Conservation (phyloP, 1,140 invertebrate genomes). For the Rhagoletis pomonella region DNA sequence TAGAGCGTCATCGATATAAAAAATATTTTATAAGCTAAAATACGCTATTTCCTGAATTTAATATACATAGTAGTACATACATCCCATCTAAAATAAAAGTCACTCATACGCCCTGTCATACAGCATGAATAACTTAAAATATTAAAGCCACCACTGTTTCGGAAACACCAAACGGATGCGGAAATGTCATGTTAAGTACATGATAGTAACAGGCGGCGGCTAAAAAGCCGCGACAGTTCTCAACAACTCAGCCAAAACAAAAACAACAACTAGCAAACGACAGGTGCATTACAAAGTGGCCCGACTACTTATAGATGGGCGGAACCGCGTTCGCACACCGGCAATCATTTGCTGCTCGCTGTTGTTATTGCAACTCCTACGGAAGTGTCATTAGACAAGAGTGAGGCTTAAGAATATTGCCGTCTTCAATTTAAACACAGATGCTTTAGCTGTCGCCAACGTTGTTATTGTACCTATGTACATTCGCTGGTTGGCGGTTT, state of each 20-base stretch:
- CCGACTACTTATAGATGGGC: background rate
- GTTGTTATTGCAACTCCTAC: background rate
- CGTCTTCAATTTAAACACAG: background rate
- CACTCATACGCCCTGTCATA: background rate
- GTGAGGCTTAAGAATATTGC: constrained; percentile 36
- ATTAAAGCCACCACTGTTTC: background rate
- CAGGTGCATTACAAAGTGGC: constrained; percentile 39
- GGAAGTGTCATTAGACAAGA: constrained; percentile 39
- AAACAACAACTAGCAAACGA: background rate
- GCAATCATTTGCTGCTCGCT: no score
- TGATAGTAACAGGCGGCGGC: background rate
- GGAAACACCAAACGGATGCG: background rate
- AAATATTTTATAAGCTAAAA: no score
- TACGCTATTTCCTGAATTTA: no score
- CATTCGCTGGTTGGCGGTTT: background rate
- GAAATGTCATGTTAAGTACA: background rate
- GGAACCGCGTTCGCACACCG: background rate
- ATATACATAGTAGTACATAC: no score
- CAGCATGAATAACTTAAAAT: background rate
- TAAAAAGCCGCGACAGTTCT: background rate
- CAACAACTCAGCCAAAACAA: background rate
- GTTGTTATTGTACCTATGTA: background rate
- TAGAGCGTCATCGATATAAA: no score
- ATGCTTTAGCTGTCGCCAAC: background rate
- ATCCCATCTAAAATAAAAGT: background rate